Evolutionary conservation across 2,113 vertebrate genomes (phyloP).

Genomic region (Malurus cyaneus): DNA sequence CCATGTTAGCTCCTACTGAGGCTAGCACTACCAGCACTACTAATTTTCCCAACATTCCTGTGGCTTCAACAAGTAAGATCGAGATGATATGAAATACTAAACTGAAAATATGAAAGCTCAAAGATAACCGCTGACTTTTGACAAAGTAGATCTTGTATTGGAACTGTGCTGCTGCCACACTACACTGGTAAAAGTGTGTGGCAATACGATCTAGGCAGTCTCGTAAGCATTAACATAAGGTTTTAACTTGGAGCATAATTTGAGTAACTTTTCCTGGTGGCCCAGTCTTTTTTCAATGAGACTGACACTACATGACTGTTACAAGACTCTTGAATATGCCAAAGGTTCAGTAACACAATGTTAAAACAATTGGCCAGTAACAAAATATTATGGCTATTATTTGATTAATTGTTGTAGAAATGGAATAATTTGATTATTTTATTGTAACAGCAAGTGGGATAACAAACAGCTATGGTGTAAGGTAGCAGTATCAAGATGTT

Average conservation of each 20-base stretch:
- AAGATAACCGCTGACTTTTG: background rate
- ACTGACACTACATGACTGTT: background rate
- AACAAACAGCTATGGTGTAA: background rate
- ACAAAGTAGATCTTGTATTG: background rate
- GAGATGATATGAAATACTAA: background rate
- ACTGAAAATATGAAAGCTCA: background rate
- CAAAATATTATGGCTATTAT: background rate
- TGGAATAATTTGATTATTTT: background rate
- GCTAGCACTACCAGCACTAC: constrained; percentile 83
- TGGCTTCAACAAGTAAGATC: constrained; percentile 91
- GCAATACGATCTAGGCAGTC: background rate
- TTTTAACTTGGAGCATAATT: background rate
- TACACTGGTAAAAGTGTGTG: background rate
- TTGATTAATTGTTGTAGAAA: background rate
- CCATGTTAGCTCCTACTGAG: constrained; percentile 84
- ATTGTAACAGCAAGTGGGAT: background rate
- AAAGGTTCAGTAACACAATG: background rate
- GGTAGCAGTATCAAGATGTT: background rate
- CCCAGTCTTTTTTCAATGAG: background rate
- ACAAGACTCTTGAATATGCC: background rate
- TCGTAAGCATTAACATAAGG: background rate
- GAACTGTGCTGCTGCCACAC: background rate
- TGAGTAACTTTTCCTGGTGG: background rate
- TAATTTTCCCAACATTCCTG: constrained; percentile 87
- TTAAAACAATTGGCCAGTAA: background rate